These are phyloP conservation scores for Galleria mellonella DNA, from an alignment of 1,140 invertebrate species.

Conservation along the genomic window DNA sequence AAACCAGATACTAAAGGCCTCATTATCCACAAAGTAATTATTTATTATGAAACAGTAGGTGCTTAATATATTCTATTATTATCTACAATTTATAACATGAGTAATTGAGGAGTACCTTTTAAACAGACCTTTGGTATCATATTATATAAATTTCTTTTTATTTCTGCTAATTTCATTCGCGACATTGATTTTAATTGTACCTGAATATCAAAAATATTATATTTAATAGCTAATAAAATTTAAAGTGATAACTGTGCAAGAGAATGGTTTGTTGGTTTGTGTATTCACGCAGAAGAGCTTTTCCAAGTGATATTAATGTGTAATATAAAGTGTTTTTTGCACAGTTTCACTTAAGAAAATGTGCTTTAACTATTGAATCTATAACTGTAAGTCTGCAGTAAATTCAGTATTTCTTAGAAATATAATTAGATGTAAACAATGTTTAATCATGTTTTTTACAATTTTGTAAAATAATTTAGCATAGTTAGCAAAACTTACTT, in stretches of 20 bases:
- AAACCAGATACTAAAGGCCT: neutral
- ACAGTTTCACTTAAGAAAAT: constrained; percentile 53
- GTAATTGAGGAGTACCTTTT: too few relatives aligned
- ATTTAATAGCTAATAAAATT: constrained; percentile 24
- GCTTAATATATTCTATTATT: too few relatives aligned
- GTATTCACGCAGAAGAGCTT: constrained; percentile 41
- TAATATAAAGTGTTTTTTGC: constrained; percentile 42
- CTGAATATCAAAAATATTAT: constrained; percentile 16
- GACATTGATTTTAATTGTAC: constrained; percentile 15
- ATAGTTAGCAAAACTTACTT: constrained; percentile 66
- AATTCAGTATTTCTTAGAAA: constrained; percentile 64
- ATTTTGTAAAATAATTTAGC: constrained; percentile 65
- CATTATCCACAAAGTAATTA: neutral
- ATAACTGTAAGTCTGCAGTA: constrained; percentile 46
- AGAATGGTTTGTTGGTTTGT: constrained; percentile 32
- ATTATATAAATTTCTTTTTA: neutral
- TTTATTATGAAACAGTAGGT: too few relatives aligned
- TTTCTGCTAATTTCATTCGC: constrained; percentile 6
- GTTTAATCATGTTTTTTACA: constrained; percentile 52
- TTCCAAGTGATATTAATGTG: constrained; percentile 51
- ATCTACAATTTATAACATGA: too few relatives aligned
- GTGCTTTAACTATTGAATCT: constrained; percentile 38
- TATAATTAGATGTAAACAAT: constrained; percentile 59
- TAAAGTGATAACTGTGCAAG: constrained; percentile 58
- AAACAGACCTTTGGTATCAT: neutral